Conservation (phyloP, 2,888 invertebrate species). For the Panorpa germanica region DNA sequence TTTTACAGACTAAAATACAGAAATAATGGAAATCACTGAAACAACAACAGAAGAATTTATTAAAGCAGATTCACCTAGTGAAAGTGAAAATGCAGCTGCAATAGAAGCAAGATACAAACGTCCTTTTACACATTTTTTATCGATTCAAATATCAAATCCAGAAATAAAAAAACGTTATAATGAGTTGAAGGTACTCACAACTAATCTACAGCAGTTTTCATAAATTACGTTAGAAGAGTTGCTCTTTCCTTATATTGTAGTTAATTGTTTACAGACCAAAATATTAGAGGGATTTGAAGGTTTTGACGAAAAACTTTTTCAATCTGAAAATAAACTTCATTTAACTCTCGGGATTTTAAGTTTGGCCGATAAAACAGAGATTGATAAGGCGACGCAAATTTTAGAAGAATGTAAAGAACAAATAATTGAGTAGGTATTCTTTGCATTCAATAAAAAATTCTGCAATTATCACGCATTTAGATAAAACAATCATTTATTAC, state of each 20-base stretch:
- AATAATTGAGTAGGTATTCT: conserved; percentile 18
- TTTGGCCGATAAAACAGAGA: conserved; percentile 58
- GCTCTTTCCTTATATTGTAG: conserved; percentile 19
- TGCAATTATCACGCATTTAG: neutral
- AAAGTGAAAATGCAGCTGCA: no score
- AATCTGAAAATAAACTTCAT: conserved; percentile 54
- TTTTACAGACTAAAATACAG: no score
- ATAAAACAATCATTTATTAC: conserved; percentile 9
- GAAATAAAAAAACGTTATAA: conserved; percentile 41
- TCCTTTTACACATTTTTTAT: conserved; percentile 67
- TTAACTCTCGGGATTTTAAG: conserved; percentile 62
- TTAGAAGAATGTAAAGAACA: conserved; percentile 43
- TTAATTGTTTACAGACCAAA: no score
- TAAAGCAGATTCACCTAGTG: no score
- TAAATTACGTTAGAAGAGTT: no score
- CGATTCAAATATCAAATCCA: conserved; percentile 46
- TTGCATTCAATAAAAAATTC: neutral
- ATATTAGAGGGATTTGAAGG: conserved; percentile 40
- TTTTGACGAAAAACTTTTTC: conserved; percentile 57
- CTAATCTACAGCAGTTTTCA: no score
- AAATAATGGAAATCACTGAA: no score
- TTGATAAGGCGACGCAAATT: conserved; percentile 38
- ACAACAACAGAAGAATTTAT: no score
- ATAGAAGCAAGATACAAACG: conserved; percentile 50
- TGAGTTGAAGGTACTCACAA: no score